phyloP scores from a whole-genome alignment of 2,888 invertebrate genomes.

The Dione vanillae region DNA sequence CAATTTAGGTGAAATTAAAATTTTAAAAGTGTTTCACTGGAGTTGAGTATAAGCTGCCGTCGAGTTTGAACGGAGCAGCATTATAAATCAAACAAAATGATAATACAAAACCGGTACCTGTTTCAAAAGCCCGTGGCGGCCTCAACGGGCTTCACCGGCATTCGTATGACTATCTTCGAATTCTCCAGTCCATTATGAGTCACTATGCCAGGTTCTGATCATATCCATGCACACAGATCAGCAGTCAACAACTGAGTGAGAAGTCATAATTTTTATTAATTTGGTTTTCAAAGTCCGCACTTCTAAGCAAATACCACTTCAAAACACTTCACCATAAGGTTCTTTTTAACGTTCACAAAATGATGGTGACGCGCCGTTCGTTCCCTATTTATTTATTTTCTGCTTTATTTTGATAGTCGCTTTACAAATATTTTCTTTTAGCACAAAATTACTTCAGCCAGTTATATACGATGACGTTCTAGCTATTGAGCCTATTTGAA shows the following conservation, averaged over 20 bases:
- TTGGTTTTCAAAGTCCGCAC: constrained; percentile 54
- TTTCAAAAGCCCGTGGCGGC: constrained; percentile 78
- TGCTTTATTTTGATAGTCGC: constrained; percentile 74
- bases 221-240: constrained; percentile 56
- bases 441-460: constrained; percentile 24
- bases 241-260: constrained; percentile 57
- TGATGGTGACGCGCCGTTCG: constrained; percentile 57
- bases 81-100: constrained; percentile 82
- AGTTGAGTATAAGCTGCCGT: constrained; percentile 59
- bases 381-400: constrained; percentile 82
- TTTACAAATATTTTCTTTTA: constrained; percentile 53
- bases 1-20: constrained; percentile 23
- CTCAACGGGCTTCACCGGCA: constrained; percentile 75
- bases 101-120: constrained; percentile 83
- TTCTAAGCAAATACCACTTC: constrained; percentile 61
- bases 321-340: constrained; percentile 62
- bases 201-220: constrained; percentile 40
- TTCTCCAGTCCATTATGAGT: constrained; percentile 73
- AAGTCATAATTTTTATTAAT: constrained; percentile 63
- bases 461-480: constrained; percentile 40
- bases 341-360: constrained; percentile 57
- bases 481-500: constrained; percentile 13
- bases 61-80: constrained; percentile 61
- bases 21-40: constrained; percentile 34
- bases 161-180: constrained; percentile 65